These are phyloP conservation scores for Ptilonorhynchus violaceus DNA, from an alignment of 2,113 vertebrate genomes.

Conservation along the genomic window DNA sequence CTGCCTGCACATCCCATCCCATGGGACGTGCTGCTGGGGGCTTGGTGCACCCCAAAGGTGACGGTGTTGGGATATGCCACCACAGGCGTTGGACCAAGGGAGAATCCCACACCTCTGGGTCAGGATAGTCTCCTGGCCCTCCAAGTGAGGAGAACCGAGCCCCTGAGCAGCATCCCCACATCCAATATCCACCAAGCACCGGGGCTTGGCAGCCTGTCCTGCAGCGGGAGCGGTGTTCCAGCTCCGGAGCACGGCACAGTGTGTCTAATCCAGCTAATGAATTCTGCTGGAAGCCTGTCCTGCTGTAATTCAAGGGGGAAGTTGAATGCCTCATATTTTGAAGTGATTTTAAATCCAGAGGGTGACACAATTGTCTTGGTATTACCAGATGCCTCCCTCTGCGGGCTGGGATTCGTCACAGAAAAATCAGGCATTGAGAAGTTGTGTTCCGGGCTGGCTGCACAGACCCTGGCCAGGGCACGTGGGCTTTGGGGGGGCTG, in stretches of 20 bases:
- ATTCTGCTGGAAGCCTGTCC: not conserved
- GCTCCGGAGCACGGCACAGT: accelerated
- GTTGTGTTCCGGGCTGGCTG: not conserved
- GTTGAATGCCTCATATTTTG: not conserved
- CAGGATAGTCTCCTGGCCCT: not conserved
- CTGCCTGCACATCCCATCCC: not conserved
- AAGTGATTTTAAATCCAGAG: not conserved
- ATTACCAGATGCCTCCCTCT: not conserved
- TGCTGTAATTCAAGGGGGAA: not conserved
- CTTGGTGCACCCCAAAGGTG: not conserved
- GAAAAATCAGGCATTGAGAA: not conserved
- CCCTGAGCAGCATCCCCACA: not conserved
- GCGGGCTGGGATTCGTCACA: not conserved
- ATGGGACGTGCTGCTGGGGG: not conserved
- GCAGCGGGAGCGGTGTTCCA: not conserved
- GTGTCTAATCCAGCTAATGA: not conserved
- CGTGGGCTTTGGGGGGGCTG: accelerated
- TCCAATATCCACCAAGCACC: not conserved
- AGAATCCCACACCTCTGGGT: not conserved
- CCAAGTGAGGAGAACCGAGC: not conserved
- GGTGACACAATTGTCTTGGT: not conserved
- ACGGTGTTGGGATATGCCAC: accelerated
- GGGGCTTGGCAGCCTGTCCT: not conserved
- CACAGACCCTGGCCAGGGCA: not conserved
- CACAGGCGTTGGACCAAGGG: not conserved